Conservation (phyloP, 2,888 invertebrate species). For the Aethes cnicana region DNA sequence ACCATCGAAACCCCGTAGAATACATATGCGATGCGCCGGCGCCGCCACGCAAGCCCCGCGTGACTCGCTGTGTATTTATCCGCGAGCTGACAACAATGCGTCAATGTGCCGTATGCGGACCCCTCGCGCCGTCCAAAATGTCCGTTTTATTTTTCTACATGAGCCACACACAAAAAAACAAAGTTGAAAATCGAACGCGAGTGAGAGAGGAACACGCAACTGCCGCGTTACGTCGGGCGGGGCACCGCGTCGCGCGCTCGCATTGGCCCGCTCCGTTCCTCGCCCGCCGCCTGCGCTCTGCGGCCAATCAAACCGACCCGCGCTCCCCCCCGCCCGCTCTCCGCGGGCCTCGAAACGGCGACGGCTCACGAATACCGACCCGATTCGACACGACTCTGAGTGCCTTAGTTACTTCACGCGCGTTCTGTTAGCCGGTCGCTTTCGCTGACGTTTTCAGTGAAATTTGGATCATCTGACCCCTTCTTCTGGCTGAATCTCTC, state of each 20-base stretch:
- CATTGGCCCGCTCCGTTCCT: conserved; percentile 61
- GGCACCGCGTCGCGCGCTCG: conserved; percentile 55
- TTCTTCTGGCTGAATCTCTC: conserved; percentile 10
- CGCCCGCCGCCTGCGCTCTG: conserved; percentile 64
- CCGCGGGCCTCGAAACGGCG: conserved; percentile 70
- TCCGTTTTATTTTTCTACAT: conserved; percentile 80
- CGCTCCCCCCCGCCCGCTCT: conserved; percentile 61
- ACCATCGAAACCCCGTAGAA: conserved; percentile 47
- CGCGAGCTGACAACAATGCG: conserved; percentile 67
- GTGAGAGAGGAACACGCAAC: conserved; percentile 56
- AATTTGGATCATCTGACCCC: conserved; percentile 40
- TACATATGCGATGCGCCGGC: conserved; percentile 36
- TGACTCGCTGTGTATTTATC: conserved; percentile 74
- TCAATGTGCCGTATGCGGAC: conserved; percentile 69
- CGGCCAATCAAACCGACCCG: conserved; percentile 57
- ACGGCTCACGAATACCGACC: conserved; percentile 78
- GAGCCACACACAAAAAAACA: conserved; percentile 70
- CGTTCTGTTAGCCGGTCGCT: conserved; percentile 69
- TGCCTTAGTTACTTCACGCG: conserved; percentile 81
- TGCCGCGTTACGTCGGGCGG: conserved; percentile 57
- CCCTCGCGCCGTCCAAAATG: conserved; percentile 77
- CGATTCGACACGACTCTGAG: conserved; percentile 80
- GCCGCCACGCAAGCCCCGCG: conserved; percentile 39
- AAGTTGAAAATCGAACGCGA: conserved; percentile 55
- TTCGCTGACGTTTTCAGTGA: conserved; percentile 60